phyloP scores from a whole-genome alignment of 2,113 vertebrate genomes.

The Rhabdornis inornatus region DNA sequence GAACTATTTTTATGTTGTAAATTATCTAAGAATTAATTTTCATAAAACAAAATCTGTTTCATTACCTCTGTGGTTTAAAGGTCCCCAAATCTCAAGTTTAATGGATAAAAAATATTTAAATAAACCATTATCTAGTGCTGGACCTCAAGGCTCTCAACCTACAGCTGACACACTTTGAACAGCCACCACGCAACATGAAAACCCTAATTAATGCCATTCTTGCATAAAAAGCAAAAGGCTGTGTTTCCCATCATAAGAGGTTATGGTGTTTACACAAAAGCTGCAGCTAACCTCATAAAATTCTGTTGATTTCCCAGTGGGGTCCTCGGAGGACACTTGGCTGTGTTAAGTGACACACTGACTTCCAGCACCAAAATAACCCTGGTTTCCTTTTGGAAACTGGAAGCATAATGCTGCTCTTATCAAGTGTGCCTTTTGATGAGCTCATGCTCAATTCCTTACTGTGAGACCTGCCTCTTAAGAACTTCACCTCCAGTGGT shows the following conservation, averaged over 20 bases:
- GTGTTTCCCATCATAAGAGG: slow-evolving; percentile 80
- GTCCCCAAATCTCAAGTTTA: slow-evolving; percentile 31
- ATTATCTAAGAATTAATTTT: neutral
- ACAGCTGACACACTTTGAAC: neutral
- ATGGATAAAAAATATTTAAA: slow-evolving; percentile 18
- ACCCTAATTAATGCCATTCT: slow-evolving; percentile 51
- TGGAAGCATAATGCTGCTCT: neutral
- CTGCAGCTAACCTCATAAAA: slow-evolving; percentile 76
- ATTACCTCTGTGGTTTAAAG: slow-evolving; percentile 19
- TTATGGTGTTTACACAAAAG: slow-evolving; percentile 79
- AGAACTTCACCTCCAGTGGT: neutral
- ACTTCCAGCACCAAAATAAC: slow-evolving; percentile 40
- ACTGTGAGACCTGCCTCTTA: neutral
- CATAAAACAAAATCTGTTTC: slow-evolving; percentile 19
- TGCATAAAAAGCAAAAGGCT: slow-evolving; percentile 71
- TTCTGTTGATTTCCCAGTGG: slow-evolving; percentile 71
- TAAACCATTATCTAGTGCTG: slow-evolving; percentile 39
- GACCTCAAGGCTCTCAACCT: slow-evolving; percentile 27
- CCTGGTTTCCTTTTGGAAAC: slow-evolving; percentile 23
- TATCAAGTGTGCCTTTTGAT: slow-evolving; percentile 36
- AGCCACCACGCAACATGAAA: slow-evolving; percentile 31
- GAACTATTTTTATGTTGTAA: neutral
- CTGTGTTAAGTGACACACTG: slow-evolving; percentile 38
- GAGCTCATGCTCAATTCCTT: neutral
- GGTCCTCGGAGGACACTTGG: slow-evolving; percentile 74